phyloP scores from a whole-genome alignment of 37 sponge, comb jelly and placozoan genomes.

The Theonella swinhoei region DNA sequence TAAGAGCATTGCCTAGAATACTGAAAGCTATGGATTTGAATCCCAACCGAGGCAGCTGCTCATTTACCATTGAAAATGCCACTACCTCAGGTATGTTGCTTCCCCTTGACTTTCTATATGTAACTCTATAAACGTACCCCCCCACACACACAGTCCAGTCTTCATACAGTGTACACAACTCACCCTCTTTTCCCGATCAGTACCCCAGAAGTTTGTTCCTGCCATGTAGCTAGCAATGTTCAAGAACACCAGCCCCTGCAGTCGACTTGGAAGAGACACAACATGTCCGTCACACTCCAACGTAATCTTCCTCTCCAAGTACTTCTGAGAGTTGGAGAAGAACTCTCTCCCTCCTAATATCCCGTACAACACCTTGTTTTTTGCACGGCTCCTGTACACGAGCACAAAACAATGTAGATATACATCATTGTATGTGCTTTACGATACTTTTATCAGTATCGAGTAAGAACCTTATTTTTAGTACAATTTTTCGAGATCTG shows the following conservation, averaged over 20 bases:
- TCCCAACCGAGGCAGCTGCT: too few species aligned
- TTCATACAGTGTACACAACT: too few species aligned
- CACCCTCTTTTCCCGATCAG: conserved; percentile 77
- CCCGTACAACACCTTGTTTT: conserved; percentile 84
- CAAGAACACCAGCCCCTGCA: conserved; percentile 90
- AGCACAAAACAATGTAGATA: too few species aligned
- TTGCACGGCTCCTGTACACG: conserved; percentile 77
- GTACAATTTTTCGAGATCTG: too few species aligned
- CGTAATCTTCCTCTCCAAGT: conserved; percentile 67
- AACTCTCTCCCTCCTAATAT: conserved; percentile 84
- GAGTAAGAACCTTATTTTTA: too few species aligned
- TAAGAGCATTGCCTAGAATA: too few species aligned
- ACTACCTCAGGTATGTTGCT: not conserved
- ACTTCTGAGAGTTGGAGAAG: conserved; percentile 59
- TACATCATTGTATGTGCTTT: too few species aligned
- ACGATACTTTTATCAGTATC: too few species aligned
- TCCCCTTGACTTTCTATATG: not conserved
- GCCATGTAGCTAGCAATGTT: conserved; percentile 98
- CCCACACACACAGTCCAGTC: too few species aligned
- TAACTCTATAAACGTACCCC: too few species aligned
- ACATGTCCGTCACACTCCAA: conserved; percentile 87
- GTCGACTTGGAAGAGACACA: conserved; percentile 67
- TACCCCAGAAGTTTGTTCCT: conserved; percentile 98
- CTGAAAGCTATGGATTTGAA: too few species aligned
- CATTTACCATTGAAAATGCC: not conserved